phyloP scores from a whole-genome alignment of 2,113 vertebrate genomes.

The Rhinogobius similis region DNA sequence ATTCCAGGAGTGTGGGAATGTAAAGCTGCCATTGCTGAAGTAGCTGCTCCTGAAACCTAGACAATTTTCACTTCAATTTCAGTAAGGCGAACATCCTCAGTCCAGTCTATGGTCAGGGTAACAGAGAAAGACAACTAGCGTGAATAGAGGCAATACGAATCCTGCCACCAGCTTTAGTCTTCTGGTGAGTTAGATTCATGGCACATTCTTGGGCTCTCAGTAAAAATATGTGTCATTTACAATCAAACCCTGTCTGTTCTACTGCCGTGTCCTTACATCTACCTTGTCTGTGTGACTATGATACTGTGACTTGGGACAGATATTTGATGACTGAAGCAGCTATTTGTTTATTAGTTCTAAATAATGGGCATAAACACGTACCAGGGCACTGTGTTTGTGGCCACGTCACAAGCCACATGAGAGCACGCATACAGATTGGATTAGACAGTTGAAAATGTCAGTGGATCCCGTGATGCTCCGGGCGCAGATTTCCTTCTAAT shows the following conservation, averaged over 20 bases:
- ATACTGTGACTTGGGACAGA: not conserved
- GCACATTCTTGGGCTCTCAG: too few relatives aligned
- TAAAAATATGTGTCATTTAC: too few relatives aligned
- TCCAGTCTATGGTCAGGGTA: too few relatives aligned
- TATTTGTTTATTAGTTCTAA: not conserved
- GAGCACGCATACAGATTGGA: slow-evolving; percentile 43
- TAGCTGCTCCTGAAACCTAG: not conserved
- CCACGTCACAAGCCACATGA: slow-evolving; percentile 23
- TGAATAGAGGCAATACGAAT: too few relatives aligned
- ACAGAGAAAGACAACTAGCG: too few relatives aligned
- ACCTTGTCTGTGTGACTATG: not conserved
- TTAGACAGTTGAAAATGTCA: slow-evolving; percentile 43
- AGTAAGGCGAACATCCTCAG: too few relatives aligned
- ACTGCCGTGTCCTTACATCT: not conserved
- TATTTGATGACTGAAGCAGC: not conserved
- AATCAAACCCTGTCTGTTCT: too few relatives aligned
- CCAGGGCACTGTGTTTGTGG: not conserved
- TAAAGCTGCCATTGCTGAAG: too few relatives aligned
- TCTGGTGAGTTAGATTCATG: too few relatives aligned
- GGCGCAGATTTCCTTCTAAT: slow-evolving; percentile 11
- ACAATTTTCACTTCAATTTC: not conserved
- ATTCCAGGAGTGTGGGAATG: too few relatives aligned
- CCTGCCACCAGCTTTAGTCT: too few relatives aligned
- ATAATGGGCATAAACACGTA: not conserved
- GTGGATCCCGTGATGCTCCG: slow-evolving; percentile 17